Percentiles rank a stretch among this genome's conserved stretches.
These are phyloP conservation scores for Chironex yamaguchii DNA, from an alignment of 30 jellyfish, hydroid and myxozoan species.

Conservation along the genomic window DNA sequence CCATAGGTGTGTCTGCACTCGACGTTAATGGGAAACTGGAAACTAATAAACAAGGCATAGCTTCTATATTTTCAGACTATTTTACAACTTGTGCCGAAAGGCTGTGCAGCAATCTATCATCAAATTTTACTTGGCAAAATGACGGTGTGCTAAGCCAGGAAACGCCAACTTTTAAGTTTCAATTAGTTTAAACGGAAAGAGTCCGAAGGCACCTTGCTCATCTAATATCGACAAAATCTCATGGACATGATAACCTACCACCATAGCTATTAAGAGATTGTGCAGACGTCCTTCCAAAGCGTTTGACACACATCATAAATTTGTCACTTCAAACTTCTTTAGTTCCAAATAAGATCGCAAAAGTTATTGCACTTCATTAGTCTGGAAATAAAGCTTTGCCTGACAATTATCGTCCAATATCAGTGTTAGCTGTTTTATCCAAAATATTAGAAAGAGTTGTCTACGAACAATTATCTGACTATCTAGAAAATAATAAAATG, in stretches of 20 bases:
- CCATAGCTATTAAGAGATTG: slow-evolving; percentile 30
- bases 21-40: slow-evolving; percentile 51
- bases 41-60: slow-evolving; percentile 53
- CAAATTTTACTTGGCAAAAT: slow-evolving; percentile 24
- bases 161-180: slow-evolving; percentile 9
- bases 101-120: slow-evolving; percentile 17
- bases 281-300: slow-evolving; percentile 18
- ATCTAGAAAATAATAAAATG: no score
- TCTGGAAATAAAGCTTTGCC: not conserved
- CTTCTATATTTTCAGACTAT: slow-evolving; percentile 28
- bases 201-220: slow-evolving; percentile 36
- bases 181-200: slow-evolving; percentile 15
- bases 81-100: slow-evolving; percentile 54
- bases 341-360: not conserved
- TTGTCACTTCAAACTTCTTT: not conserved
- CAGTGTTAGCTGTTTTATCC: not conserved
- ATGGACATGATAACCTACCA: slow-evolving; percentile 26
- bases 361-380: not conserved
- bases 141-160: slow-evolving; percentile 30
- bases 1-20: slow-evolving; percentile 52
- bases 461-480: not conserved
- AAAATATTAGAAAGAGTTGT: not conserved
- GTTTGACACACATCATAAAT: not conserved
- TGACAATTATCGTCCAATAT: not conserved
- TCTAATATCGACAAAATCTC: not conserved